Evolutionary conservation across 2,113 vertebrate species (phyloP).

Genomic region (Pontoporia blainvillei): DNA sequence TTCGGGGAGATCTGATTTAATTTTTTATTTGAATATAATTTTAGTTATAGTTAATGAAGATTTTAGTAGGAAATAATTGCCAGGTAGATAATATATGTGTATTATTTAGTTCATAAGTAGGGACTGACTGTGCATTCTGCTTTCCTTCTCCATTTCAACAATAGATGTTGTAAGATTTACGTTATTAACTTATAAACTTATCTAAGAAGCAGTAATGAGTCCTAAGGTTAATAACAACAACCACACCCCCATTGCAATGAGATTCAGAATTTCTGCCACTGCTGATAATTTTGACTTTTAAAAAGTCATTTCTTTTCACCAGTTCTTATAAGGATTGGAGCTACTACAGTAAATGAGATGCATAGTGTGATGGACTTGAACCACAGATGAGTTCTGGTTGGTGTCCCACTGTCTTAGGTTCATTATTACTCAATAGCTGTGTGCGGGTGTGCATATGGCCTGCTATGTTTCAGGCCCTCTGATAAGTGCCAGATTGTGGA

Average conservation of each 20-base stretch:
- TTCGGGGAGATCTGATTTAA: background rate
- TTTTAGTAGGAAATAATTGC: background rate
- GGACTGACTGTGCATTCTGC: background rate
- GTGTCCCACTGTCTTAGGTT: background rate
- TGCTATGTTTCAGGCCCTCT: background rate
- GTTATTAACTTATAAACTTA: background rate
- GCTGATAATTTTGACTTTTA: background rate
- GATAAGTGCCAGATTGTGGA: background rate
- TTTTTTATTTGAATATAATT: conserved; percentile 1
- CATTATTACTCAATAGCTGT: background rate
- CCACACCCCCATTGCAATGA: background rate
- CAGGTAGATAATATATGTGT: background rate
- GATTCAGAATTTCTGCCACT: background rate
- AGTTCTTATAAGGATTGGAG: background rate
- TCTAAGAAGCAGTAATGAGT: background rate
- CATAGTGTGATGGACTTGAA: background rate
- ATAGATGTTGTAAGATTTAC: background rate
- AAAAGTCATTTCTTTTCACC: background rate
- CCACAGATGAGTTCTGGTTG: background rate
- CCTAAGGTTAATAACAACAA: background rate
- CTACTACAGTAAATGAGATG: background rate
- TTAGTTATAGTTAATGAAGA: background rate
- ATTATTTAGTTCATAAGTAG: background rate
- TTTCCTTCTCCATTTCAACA: background rate
- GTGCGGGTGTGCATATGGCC: background rate